These are phyloP conservation scores for Lochmaea capreae DNA, from an alignment of 2,888 invertebrate genomes.

Conservation along the genomic window DNA sequence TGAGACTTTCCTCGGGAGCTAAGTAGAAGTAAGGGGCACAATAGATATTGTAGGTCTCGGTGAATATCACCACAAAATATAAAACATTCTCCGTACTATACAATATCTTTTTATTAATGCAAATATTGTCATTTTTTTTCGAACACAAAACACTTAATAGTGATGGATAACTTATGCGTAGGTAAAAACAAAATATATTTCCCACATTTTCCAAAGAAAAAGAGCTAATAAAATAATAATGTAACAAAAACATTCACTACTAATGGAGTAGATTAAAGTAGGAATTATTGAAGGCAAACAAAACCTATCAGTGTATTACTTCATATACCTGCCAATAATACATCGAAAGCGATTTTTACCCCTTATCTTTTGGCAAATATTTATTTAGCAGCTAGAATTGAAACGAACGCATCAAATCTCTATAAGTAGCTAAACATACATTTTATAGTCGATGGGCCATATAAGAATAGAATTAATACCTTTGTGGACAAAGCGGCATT, in stretches of 20 bases:
- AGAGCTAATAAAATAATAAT: constrained; percentile 6
- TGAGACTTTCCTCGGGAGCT: too few relatives aligned
- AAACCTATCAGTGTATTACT: not conserved
- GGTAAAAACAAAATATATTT: not conserved
- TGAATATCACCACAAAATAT: too few relatives aligned
- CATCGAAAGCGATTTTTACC: not conserved
- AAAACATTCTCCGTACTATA: too few relatives aligned
- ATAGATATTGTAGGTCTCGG: too few relatives aligned
- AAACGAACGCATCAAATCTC: not conserved
- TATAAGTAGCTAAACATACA: not conserved
- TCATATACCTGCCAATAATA: constrained; percentile 33
- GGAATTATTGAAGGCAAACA: not conserved
- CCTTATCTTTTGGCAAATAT: constrained; percentile 26
- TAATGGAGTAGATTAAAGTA: constrained; percentile 5
- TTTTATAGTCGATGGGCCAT: not conserved
- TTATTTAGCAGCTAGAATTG: constrained; percentile 12
- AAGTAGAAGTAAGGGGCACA: too few relatives aligned
- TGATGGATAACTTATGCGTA: not conserved
- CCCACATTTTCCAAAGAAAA: not conserved
- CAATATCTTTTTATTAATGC: not conserved
- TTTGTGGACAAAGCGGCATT: too few relatives aligned
- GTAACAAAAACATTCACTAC: constrained; percentile 6
- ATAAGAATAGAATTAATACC: too few relatives aligned
- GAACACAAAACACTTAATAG: not conserved
- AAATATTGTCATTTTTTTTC: too few relatives aligned